Conservation (phyloP, 2,113 vertebrate genomes). For the Nematolebias whitei region DNA sequence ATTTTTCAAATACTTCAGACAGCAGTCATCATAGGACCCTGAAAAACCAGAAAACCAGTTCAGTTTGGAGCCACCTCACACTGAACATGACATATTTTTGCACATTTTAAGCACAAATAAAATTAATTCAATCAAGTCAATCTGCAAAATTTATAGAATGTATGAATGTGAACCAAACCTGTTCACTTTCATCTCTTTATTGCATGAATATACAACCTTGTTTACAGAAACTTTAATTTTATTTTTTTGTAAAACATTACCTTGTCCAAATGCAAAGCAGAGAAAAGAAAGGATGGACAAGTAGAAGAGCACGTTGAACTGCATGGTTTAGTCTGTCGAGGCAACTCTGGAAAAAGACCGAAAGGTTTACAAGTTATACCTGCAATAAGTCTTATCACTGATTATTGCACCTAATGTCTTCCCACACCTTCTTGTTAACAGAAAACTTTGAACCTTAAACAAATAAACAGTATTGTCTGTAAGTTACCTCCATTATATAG, state of each 20-base stretch:
- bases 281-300: conserved; percentile 54
- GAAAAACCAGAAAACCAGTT: conserved; percentile 7
- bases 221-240: neutral
- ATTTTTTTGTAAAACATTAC: conserved; percentile 46
- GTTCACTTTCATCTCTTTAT: conserved; percentile 14
- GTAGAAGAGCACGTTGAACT: conserved; percentile 51
- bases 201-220: neutral
- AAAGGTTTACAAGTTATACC: conserved; percentile 5
- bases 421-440: neutral
- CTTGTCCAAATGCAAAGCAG: conserved; percentile 67
- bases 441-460: conserved; percentile 38
- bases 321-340: conserved; percentile 59
- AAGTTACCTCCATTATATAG: too few relatives aligned
- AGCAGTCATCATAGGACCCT: conserved; percentile 81
- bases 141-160: neutral
- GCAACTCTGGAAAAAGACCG: conserved; percentile 19
- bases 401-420: neutral
- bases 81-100: too few relatives aligned
- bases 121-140: neutral
- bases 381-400: conserved; percentile 37
- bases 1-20: conserved; percentile 59
- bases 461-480: conserved; percentile 1
- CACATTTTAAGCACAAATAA: neutral
- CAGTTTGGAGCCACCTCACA: neutral
- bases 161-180: neutral